Evolutionary conservation across 2,888 invertebrate genomes (phyloP).

Genomic region (Strigamia crassipes): DNA sequence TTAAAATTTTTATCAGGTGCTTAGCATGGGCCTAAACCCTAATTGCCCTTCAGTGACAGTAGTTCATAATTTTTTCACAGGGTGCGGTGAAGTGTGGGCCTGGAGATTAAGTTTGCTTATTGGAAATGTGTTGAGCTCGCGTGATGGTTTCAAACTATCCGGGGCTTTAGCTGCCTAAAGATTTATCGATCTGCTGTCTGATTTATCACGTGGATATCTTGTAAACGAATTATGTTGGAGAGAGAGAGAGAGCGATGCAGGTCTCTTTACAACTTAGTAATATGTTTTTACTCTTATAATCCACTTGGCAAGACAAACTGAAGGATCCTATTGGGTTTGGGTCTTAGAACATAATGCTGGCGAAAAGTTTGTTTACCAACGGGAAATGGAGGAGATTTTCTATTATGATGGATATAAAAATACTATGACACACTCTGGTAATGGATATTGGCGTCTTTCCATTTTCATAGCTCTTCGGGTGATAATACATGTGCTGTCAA

Average conservation of each 20-base stretch:
- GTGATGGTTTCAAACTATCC: background rate
- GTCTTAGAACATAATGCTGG: too few relatives aligned
- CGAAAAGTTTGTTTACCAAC: background rate
- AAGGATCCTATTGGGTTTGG: too few relatives aligned
- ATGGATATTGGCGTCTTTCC: constrained; percentile 1
- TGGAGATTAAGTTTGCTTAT: constrained; percentile 12
- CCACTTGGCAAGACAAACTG: too few relatives aligned
- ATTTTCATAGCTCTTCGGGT: background rate
- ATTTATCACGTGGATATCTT: constrained; percentile 10
- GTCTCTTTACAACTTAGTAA: constrained; percentile 2
- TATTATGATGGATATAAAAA: background rate
- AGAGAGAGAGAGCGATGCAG: background rate
- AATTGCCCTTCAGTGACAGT: background rate
- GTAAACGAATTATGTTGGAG: background rate
- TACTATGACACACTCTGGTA: background rate
- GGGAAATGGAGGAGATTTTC: background rate
- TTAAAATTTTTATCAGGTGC: background rate
- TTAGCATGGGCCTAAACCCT: background rate
- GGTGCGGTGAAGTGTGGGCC: background rate
- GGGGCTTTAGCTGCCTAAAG: background rate
- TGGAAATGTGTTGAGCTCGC: background rate
- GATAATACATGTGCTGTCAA: background rate
- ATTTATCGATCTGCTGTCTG: constrained; percentile 7
- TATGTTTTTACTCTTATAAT: background rate
- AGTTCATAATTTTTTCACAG: constrained; percentile 3